Conservation (phyloP, 2,797 vertebrate genomes). For the Sparus aurata region DNA sequence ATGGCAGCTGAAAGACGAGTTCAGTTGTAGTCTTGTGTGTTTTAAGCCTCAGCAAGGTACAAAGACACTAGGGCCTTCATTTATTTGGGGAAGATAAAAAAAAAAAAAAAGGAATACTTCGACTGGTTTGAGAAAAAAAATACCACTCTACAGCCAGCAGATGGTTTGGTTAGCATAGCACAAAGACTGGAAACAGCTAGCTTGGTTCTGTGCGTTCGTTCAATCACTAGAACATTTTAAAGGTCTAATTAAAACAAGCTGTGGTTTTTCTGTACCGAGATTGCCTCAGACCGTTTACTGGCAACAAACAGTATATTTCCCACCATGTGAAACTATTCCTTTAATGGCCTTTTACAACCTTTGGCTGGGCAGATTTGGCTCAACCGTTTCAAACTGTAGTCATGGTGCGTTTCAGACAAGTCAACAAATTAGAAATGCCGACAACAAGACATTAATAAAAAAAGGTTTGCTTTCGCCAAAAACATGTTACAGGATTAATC, state of each 20-base stretch:
- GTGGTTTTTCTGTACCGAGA: neutral
- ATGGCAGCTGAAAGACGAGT: slow-evolving; percentile 7
- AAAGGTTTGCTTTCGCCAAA: neutral
- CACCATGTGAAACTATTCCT: neutral
- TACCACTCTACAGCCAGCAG: neutral
- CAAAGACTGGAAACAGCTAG: neutral
- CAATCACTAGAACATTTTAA: neutral
- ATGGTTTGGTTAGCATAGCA: slow-evolving; percentile 14
- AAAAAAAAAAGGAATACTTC: neutral
- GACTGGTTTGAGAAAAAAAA: neutral
- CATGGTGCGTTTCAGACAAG: neutral
- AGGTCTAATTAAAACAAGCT: neutral
- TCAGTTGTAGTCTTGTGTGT: neutral
- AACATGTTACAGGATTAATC: neutral
- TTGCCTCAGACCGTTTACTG: neutral
- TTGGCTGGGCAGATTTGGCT: neutral
- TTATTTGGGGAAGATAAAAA: neutral
- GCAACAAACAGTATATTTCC: neutral
- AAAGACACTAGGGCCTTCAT: neutral
- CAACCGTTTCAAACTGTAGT: neutral
- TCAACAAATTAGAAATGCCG: neutral
- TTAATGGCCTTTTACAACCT: neutral
- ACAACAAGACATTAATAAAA: neutral
- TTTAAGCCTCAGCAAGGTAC: neutral
- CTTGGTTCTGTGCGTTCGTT: neutral